A percentile compares a stretch with the other conserved stretches of the same genome.
These are phyloP conservation scores for Lagodon rhomboides DNA, from an alignment of 2,797 vertebrate species.

Conservation along the genomic window DNA sequence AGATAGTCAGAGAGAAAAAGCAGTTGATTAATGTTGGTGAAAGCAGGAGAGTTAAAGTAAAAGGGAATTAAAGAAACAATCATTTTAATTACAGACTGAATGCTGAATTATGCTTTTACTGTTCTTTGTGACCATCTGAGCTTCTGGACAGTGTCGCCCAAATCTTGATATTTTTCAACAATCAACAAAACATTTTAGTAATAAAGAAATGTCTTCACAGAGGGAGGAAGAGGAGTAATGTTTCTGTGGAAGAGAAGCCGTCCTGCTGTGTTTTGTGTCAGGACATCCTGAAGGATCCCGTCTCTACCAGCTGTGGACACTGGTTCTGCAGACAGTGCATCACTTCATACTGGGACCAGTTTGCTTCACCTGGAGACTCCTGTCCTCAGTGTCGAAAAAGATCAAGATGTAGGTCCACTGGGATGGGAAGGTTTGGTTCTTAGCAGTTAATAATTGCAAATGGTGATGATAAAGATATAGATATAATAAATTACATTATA, in stretches of 20 bases:
- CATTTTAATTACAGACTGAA: not conserved
- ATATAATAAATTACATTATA: not conserved
- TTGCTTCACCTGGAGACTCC: not conserved
- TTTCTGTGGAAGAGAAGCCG: not conserved
- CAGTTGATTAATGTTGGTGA: not conserved
- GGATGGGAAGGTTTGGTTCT: not conserved
- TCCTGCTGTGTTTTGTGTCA: not conserved
- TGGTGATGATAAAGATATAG: too few relatives aligned
- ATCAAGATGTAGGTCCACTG: not conserved
- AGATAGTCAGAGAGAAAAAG: too few relatives aligned
- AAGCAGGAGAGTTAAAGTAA: not conserved
- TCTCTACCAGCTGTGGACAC: not conserved
- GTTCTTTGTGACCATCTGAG: not conserved
- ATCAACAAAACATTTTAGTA: not conserved
- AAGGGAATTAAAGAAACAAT: not conserved
- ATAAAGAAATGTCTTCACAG: conserved; percentile 1
- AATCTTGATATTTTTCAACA: not conserved
- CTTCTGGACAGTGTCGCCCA: not conserved
- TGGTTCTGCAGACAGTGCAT: conserved; percentile 18
- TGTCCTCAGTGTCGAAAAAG: not conserved
- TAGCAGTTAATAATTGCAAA: too few relatives aligned
- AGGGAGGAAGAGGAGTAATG: not conserved
- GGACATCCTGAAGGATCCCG: not conserved
- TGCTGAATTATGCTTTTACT: not conserved
- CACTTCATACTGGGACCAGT: not conserved